These are phyloP conservation scores for Andrena fulva DNA, from an alignment of 2,888 invertebrate species.

Conservation along the genomic window DNA sequence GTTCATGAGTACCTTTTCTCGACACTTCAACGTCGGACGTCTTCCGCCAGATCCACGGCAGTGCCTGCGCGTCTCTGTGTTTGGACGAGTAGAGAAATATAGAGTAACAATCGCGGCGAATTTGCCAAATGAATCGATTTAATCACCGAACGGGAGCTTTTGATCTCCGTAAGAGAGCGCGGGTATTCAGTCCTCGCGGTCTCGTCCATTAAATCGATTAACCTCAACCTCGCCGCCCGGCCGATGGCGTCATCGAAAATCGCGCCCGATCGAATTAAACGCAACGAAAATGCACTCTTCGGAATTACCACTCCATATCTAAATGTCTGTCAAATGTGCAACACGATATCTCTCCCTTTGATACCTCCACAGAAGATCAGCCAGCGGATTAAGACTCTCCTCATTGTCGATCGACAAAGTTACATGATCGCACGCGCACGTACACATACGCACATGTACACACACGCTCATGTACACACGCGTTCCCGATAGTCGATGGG, in stretches of 20 bases:
- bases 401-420: constrained; percentile 37
- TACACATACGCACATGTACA: constrained; percentile 46
- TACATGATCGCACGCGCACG: constrained; percentile 42
- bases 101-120: constrained; percentile 17
- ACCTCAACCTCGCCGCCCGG: constrained; percentile 20
- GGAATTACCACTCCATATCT: constrained; percentile 81
- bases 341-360: constrained; percentile 55
- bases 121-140: constrained; percentile 39
- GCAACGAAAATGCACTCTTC: constrained; percentile 80
- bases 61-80: background rate
- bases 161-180: constrained; percentile 24
- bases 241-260: constrained; percentile 26
- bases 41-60: background rate
- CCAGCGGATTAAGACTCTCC: constrained; percentile 42
- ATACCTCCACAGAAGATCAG: constrained; percentile 50
- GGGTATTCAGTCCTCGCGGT: background rate
- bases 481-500: constrained; percentile 1
- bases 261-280: constrained; percentile 53
- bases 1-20: background rate
- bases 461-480: constrained; percentile 24
- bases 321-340: constrained; percentile 82
- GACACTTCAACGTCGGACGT: background rate
- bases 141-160: constrained; percentile 28
- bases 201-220: constrained; percentile 55
- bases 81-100: background rate